Evolutionary conservation across 1,140 invertebrate species (phyloP).

Genomic region (Aphidius ervi): DNA sequence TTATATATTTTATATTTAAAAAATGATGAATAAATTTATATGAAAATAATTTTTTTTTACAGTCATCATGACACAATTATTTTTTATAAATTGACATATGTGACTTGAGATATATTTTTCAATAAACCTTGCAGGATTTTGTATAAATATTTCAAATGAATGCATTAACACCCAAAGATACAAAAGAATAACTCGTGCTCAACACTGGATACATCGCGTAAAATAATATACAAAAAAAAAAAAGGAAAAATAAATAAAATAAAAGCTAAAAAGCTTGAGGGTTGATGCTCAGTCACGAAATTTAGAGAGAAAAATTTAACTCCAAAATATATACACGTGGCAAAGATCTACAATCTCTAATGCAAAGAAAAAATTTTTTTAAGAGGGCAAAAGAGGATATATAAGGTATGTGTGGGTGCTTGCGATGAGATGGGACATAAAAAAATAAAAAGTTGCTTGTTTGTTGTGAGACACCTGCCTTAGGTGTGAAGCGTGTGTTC

Average conservation of each 20-base stretch:
- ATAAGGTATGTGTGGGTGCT: constrained; percentile 23
- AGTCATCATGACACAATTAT: too few relatives aligned
- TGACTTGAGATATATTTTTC: too few relatives aligned
- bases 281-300: constrained; percentile 19
- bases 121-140: not conserved
- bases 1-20: too few relatives aligned
- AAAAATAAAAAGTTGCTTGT: constrained; percentile 22
- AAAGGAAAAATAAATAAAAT: constrained; percentile 22
- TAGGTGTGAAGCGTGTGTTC: constrained; percentile 22
- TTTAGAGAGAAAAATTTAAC: not conserved
- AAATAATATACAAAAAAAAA: not conserved
- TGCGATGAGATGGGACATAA: not conserved
- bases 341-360: constrained; percentile 8
- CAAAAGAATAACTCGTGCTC: constrained; percentile 5
- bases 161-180: constrained; percentile 8
- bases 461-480: constrained; percentile 20
- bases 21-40: too few relatives aligned
- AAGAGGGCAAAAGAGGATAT: not conserved
- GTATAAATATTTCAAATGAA: constrained; percentile 17
- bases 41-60: too few relatives aligned
- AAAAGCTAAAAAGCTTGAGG: constrained; percentile 14
- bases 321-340: not conserved
- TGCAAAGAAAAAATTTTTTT: not conserved
- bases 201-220: not conserved
- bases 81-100: too few relatives aligned